Evolutionary conservation across 2,888 invertebrate species (phyloP).

Genomic region (Tipula vernalis): DNA sequence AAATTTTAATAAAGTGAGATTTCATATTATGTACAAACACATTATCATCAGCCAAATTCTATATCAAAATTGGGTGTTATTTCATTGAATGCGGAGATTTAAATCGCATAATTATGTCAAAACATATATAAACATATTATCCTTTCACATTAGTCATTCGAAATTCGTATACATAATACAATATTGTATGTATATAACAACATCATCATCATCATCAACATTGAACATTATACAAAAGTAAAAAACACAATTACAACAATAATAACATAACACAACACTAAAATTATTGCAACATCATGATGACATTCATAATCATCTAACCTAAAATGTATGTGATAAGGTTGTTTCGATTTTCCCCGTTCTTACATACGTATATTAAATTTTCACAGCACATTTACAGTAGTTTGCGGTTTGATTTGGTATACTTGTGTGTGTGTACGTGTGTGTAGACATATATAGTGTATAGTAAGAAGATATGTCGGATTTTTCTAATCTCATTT

Average conservation of each 20-base stretch:
- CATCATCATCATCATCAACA: neutral
- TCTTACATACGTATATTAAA: neutral
- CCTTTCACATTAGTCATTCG: neutral
- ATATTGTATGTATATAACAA: neutral
- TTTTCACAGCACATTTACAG: neutral
- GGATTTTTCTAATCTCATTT: neutral
- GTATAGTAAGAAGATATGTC: neutral
- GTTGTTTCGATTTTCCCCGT: neutral
- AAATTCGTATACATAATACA: neutral
- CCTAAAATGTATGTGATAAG: neutral
- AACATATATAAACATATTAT: neutral
- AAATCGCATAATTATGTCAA: neutral
- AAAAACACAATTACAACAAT: neutral
- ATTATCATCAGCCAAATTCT: no score
- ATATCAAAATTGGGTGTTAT: neutral
- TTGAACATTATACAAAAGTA: no score
- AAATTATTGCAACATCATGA: neutral
- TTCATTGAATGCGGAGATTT: neutral
- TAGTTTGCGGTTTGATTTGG: neutral
- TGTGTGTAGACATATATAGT: neutral
- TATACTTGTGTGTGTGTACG: neutral
- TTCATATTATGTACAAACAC: no score
- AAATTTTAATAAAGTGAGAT: no score
- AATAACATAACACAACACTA: neutral
- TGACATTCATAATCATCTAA: neutral